A percentile compares a stretch with the other conserved stretches of the same genome.
Evolutionary conservation across 2,888 invertebrate species (phyloP).

Genomic region (Ennomos erosarius): DNA sequence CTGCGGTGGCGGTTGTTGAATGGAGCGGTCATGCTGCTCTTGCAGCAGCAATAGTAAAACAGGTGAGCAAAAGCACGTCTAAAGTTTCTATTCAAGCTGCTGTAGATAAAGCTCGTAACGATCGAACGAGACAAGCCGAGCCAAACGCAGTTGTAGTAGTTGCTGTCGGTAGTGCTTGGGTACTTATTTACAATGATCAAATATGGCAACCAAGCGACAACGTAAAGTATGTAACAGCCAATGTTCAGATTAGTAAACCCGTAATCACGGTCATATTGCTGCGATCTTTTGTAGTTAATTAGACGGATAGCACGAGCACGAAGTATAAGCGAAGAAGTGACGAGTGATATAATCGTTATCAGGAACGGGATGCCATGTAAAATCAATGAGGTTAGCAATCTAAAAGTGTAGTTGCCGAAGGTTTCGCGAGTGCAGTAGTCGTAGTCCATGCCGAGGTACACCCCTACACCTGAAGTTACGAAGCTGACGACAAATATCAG

Average conservation of each 20-base stretch:
- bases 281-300: conserved; percentile 85
- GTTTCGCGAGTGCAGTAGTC: conserved; percentile 88
- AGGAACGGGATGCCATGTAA: conserved; percentile 86
- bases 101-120: conserved; percentile 86
- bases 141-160: conserved; percentile 89
- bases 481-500: conserved; percentile 85
- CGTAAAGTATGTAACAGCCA: conserved; percentile 86
- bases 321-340: conserved; percentile 78
- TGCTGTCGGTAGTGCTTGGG: conserved; percentile 73
- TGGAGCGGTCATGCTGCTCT: conserved; percentile 86
- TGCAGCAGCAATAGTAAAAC: conserved; percentile 93
- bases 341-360: conserved; percentile 82
- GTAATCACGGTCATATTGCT: conserved; percentile 87
- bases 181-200: conserved; percentile 84
- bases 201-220: conserved; percentile 89
- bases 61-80: conserved; percentile 89
- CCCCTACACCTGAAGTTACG: conserved; percentile 85
- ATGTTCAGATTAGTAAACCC: conserved; percentile 87
- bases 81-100: conserved; percentile 88
- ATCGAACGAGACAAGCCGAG: conserved; percentile 89
- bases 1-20: conserved; percentile 86
- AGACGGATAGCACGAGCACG: conserved; percentile 80
- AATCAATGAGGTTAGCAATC: conserved; percentile 82
- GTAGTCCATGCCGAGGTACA: conserved; percentile 86
- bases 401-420: conserved; percentile 83